Evolutionary conservation across 2,797 vertebrate species (phyloP).

Genomic region (Masticophis lateralis): DNA sequence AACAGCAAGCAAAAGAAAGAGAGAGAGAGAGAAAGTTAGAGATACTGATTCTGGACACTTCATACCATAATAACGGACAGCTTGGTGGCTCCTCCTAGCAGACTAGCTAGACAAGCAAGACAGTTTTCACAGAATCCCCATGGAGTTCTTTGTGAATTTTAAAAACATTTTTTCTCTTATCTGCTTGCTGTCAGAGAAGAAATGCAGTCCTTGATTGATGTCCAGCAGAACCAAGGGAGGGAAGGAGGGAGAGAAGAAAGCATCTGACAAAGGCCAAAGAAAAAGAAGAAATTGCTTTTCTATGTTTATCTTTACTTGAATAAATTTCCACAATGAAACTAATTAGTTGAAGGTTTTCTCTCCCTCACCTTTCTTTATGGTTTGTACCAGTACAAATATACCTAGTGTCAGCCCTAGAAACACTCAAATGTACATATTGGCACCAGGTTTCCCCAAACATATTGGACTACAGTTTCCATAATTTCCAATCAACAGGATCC

Average conservation of each 20-base stretch:
- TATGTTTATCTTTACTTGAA: conserved; percentile 22
- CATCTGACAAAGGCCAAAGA: conserved; percentile 18
- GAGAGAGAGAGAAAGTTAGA: not conserved
- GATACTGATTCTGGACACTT: conserved; percentile 3
- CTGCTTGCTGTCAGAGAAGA: conserved; percentile 23
- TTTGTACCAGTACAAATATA: not conserved
- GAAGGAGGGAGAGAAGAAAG: not conserved
- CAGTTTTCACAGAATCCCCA: conserved; percentile 18
- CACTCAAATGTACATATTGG: not conserved
- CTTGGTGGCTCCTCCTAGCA: conserved; percentile 15
- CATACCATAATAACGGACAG: not conserved
- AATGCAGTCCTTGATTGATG: conserved; percentile 38
- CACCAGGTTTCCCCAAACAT: not conserved
- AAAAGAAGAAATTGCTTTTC: conserved; percentile 29
- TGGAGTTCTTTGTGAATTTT: conserved; percentile 39
- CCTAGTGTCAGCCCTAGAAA: too few relatives aligned
- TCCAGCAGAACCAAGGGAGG: conserved; percentile 9
- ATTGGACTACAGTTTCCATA: not conserved
- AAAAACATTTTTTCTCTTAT: not conserved
- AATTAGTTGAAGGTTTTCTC: not conserved
- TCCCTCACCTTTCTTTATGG: not conserved
- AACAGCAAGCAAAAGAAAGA: not conserved
- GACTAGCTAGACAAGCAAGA: not conserved
- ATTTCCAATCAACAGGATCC: not conserved
- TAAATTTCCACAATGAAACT: not conserved